phyloP scores from a whole-genome alignment of 2,797 vertebrate genomes.

The Alca torda region DNA sequence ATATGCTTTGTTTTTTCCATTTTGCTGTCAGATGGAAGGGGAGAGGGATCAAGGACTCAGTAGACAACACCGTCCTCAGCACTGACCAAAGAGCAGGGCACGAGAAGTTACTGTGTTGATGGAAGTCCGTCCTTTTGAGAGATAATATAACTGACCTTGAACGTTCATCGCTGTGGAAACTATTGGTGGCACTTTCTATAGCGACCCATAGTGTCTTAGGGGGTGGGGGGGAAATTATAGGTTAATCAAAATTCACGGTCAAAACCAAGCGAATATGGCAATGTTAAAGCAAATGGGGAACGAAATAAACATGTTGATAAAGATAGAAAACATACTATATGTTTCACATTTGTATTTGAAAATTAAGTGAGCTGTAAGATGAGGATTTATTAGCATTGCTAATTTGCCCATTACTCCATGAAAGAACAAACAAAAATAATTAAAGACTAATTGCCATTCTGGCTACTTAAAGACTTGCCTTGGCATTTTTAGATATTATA shows the following conservation, averaged over 20 bases:
- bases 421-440: neutral
- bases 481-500: neutral
- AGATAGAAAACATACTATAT: neutral
- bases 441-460: neutral
- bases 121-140: neutral
- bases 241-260: neutral
- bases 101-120: neutral
- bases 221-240: neutral
- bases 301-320: neutral
- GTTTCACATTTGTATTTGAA: neutral
- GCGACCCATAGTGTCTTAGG: neutral
- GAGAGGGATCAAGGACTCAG: neutral
- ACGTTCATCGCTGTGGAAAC: neutral
- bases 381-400: conserved; percentile 2
- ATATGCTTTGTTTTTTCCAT: neutral
- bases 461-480: neutral
- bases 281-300: neutral
- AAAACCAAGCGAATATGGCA: neutral
- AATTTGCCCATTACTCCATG: neutral
- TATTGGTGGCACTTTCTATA: neutral
- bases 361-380: neutral
- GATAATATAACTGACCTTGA: neutral
- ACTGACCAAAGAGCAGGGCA: neutral
- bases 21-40: neutral
- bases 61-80: neutral